Percentiles rank a stretch among this genome's conserved stretches.
Conservation (phyloP, 2,113 vertebrate genomes). For the Poeciliopsis turrubarensis region DNA sequence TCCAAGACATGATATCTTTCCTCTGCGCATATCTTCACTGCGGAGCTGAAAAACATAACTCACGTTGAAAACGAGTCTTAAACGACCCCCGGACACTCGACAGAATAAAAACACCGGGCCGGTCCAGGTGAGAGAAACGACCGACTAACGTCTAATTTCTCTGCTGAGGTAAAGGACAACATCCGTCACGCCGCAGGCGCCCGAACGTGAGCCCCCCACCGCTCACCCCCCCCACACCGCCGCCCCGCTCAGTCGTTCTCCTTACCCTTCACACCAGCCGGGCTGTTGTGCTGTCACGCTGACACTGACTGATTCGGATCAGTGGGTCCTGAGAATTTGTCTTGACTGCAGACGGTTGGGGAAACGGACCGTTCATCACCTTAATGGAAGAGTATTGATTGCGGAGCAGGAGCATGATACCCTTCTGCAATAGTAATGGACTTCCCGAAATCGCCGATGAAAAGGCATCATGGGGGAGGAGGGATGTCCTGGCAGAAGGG, state of each 20-base stretch:
- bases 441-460: slow-evolving; percentile 65
- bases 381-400: slow-evolving; percentile 80
- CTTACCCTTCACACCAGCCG: slow-evolving; percentile 36
- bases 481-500: slow-evolving; percentile 37
- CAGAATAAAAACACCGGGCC: neutral
- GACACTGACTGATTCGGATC: slow-evolving; percentile 69
- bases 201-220: neutral
- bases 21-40: neutral
- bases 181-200: neutral
- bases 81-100: neutral
- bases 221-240: neutral
- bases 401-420: slow-evolving; percentile 60
- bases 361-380: slow-evolving; percentile 76
- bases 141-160: neutral
- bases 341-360: slow-evolving; percentile 63
- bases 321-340: slow-evolving; percentile 67
- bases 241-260: slow-evolving; percentile 31
- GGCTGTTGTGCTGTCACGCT: slow-evolving; percentile 46
- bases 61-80: neutral
- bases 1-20: neutral
- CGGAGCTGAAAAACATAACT: neutral
- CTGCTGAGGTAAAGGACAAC: neutral
- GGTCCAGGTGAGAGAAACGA: slow-evolving; percentile 11
- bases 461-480: slow-evolving; percentile 47
- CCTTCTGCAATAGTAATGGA: slow-evolving; percentile 77